Evolutionary conservation across 1,140 invertebrate species (phyloP), one percentile per base, ranked within the genome.

Genomic region (Nixonia krombeini): DNA sequence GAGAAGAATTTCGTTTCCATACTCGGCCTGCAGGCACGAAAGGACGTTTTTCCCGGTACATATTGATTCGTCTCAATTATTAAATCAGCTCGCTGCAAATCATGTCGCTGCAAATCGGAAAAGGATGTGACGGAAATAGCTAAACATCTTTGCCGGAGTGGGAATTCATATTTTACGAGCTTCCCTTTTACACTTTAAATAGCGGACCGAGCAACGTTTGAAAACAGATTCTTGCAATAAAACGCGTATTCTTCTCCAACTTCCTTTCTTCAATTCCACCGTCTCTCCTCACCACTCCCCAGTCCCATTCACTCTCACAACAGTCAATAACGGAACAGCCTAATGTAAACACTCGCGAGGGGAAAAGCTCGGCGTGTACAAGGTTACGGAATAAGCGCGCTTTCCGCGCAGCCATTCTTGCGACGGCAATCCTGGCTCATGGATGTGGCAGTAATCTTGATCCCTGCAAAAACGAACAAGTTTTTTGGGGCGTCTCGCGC

Each of bases 301-400:
- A n/a, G n/a, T n/a, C n/a, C n/a, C n/a, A n/a, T n/a, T n/a, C n/a
- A n/a, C n/a, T n/a, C n/a, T n/a, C n/a, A 31, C 33, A 64, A 52
- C 57, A 51, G 47, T 49, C 53, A 65, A 53, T 65, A 65, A 58
- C 35, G 46, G 17, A 57, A 28, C 41, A 42, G 37, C 21, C 37
- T 58, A 58, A 53, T 65, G 53, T 58, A 52, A 65, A 58, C 49
- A 58, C 62, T 65, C 51, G 41, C 45, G 57, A 52, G 46, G 41
- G 53, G 47, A 45, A 56, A 65, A 52, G 61, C 55, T 65, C 33
- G 26, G 35, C 28, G 12, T 17, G 12, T 7, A 46, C 40, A 65
- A 65, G 62, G 40, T 65, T 57, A 58, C 47, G 46, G 56, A 46
- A 65, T 65, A 51, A 47, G 42, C 21, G 12, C 23, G 41, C 41